phyloP scores from a whole-genome alignment of 2,888 invertebrate genomes.

The Notodonta ziczac region DNA sequence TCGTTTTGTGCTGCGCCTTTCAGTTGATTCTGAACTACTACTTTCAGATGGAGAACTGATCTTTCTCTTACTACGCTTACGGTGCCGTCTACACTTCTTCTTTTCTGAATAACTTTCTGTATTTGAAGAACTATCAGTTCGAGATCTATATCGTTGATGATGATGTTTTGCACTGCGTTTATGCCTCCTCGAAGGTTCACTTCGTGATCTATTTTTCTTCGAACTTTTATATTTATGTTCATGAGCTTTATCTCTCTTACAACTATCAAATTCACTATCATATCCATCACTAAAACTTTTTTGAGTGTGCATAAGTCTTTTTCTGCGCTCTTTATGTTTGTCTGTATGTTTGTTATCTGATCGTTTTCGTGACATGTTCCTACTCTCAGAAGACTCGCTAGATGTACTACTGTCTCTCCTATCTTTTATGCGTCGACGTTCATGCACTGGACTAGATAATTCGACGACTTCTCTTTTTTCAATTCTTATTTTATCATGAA shows the following conservation, averaged over 20 bases:
- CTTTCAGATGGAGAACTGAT: slow-evolving; percentile 72
- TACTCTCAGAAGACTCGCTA: slow-evolving; percentile 74
- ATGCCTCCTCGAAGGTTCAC: slow-evolving; percentile 72
- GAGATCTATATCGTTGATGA: slow-evolving; percentile 55
- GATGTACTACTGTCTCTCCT: slow-evolving; percentile 66
- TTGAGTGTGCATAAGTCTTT: slow-evolving; percentile 64
- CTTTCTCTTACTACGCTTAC: slow-evolving; percentile 72
- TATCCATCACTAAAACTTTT: slow-evolving; percentile 82
- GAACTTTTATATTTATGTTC: slow-evolving; percentile 57
- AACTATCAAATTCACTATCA: slow-evolving; percentile 70
- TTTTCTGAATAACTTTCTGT: slow-evolving; percentile 65
- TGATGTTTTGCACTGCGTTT: slow-evolving; percentile 59
- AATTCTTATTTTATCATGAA: slow-evolving; percentile 77
- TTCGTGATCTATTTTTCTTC: slow-evolving; percentile 77
- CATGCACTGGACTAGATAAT: slow-evolving; percentile 70
- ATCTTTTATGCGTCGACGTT: slow-evolving; percentile 56
- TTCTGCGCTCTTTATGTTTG: slow-evolving; percentile 65
- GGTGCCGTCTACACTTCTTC: slow-evolving; percentile 71
- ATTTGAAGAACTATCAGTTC: slow-evolving; percentile 67
- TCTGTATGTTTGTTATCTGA: slow-evolving; percentile 56
- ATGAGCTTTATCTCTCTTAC: slow-evolving; percentile 48
- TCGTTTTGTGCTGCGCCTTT: slow-evolving; percentile 69
- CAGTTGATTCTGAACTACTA: slow-evolving; percentile 75
- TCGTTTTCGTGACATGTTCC: slow-evolving; percentile 52
- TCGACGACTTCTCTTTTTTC: slow-evolving; percentile 81